phyloP scores from a whole-genome alignment of 2,113 vertebrate species.

The Corydoras maculifer region DNA sequence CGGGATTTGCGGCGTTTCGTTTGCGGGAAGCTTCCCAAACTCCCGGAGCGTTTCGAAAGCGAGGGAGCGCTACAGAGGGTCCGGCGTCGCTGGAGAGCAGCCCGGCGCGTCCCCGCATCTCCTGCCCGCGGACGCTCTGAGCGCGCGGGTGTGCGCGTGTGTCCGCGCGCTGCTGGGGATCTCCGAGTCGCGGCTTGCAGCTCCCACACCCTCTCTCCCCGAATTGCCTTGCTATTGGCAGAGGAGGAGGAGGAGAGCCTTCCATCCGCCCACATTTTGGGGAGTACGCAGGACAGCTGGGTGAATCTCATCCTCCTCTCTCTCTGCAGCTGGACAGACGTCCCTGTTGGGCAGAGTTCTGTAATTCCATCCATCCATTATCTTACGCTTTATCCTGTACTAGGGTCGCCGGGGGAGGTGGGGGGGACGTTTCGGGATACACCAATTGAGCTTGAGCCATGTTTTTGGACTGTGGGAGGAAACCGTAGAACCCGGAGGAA shows the following conservation, averaged over 20 bases:
- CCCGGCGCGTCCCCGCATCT: conserved; percentile 69
- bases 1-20: background rate
- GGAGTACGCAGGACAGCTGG: conserved; percentile 53
- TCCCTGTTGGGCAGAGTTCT: background rate
- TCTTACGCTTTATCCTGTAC: too few species aligned
- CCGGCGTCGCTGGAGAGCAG: conserved; percentile 54
- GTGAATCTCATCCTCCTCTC: conserved; percentile 47
- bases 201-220: conserved; percentile 54
- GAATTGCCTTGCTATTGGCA: conserved; percentile 67
- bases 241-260: conserved; percentile 59
- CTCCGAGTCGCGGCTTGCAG: conserved; percentile 65
- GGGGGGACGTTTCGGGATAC: too few species aligned
- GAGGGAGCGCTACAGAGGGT: conserved; percentile 36
- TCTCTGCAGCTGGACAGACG: conserved; percentile 1
- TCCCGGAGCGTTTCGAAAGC: background rate
- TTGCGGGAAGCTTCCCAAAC: background rate
- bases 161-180: conserved; percentile 60
- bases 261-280: conserved; percentile 66
- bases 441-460: too few species aligned
- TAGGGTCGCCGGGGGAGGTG: too few species aligned
- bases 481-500: too few species aligned
- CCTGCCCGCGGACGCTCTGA: conserved; percentile 61
- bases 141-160: conserved; percentile 57
- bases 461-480: too few species aligned
- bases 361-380: too few species aligned